Percentiles rank a stretch among this genome's conserved stretches.
Evolutionary conservation across 2,113 vertebrate genomes (phyloP).

Genomic region (Pituophis catenifer): DNA sequence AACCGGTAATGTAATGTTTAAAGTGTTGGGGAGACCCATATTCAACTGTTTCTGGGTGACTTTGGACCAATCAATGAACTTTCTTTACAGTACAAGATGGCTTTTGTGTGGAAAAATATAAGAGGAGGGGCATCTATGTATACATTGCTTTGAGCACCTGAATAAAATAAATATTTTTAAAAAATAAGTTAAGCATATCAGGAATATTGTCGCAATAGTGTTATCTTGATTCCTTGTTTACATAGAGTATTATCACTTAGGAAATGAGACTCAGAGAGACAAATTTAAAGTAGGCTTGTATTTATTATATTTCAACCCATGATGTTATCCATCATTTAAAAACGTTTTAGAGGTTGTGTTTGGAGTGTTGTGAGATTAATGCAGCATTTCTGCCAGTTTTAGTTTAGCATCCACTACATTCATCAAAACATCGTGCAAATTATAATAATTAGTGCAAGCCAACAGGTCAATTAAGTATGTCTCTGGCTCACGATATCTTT

Average conservation of each 20-base stretch:
- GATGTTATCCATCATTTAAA: neutral
- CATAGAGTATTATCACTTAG: neutral
- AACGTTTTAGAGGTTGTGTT: neutral
- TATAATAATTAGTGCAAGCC: constrained; percentile 15
- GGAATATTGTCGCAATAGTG: neutral
- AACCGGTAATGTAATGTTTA: neutral
- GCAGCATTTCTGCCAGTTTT: neutral
- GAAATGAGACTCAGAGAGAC: neutral
- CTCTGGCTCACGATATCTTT: neutral
- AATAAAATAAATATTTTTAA: neutral
- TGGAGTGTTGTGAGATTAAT: neutral
- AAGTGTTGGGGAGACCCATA: neutral
- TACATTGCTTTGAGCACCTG: neutral
- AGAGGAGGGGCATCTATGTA: neutral
- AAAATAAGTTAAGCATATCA: neutral
- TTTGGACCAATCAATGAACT: neutral
- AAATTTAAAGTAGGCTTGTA: neutral
- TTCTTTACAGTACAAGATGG: neutral
- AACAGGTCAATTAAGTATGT: constrained; percentile 2
- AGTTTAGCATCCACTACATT: neutral
- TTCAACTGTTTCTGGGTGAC: neutral
- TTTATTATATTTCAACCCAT: neutral
- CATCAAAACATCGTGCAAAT: constrained; percentile 6
- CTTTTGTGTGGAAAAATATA: neutral
- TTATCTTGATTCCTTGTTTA: neutral